Percentiles rank a stretch among this genome's conserved stretches.
Evolutionary conservation across 2,888 invertebrate genomes (phyloP).

Genomic region (Hemistola chrysoprasaria): DNA sequence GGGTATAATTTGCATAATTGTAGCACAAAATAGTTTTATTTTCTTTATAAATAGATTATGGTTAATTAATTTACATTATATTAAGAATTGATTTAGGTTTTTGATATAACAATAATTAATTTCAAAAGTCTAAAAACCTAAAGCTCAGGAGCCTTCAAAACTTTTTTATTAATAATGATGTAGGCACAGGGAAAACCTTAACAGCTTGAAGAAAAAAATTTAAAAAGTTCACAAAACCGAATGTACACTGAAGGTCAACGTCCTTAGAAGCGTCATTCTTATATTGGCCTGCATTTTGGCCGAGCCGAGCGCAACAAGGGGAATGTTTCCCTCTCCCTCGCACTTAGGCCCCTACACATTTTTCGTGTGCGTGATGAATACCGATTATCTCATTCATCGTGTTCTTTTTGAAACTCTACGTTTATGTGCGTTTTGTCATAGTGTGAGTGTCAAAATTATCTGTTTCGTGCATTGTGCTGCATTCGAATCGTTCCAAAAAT

Average conservation of each 20-base stretch:
- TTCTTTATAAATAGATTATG: too few relatives aligned
- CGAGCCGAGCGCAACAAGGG: conserved; percentile 50
- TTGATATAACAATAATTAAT: too few relatives aligned
- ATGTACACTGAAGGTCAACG: conserved; percentile 60
- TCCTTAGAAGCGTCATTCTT: conserved; percentile 78
- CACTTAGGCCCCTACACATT: conserved; percentile 54
- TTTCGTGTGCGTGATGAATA: conserved; percentile 76
- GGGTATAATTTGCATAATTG: too few relatives aligned
- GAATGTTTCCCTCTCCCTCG: conserved; percentile 55
- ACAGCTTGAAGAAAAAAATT: conserved; percentile 4
- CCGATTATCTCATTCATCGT: conserved; percentile 71
- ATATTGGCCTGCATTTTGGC: conserved; percentile 79
- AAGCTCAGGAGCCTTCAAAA: too few relatives aligned
- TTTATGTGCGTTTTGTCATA: conserved; percentile 48
- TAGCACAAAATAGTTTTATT: too few relatives aligned
- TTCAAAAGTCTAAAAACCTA: too few relatives aligned
- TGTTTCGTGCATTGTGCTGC: conserved; percentile 55
- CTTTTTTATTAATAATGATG: background rate
- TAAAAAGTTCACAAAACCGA: conserved; percentile 34
- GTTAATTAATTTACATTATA: too few relatives aligned
- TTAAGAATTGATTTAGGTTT: too few relatives aligned
- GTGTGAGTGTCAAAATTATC: conserved; percentile 73
- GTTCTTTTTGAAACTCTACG: conserved; percentile 67
- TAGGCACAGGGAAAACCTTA: background rate
- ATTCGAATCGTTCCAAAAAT: conserved; percentile 65